Evolutionary conservation across 2,113 vertebrate species (phyloP), one percentile per base, ranked within the genome.

Genomic region (Semicossyphus pulcher): DNA sequence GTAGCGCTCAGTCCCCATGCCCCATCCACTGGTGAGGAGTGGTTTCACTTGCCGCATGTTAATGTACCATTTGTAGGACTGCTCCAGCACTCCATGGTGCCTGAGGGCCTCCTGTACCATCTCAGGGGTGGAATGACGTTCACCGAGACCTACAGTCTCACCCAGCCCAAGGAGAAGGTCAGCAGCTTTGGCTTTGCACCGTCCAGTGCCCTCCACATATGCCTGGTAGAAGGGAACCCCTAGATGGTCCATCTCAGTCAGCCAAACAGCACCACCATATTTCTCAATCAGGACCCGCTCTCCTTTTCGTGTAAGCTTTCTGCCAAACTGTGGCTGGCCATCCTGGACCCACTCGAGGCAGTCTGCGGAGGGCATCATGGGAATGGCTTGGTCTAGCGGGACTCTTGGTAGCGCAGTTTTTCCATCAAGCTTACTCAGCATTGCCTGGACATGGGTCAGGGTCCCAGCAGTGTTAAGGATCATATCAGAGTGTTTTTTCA

Each of bases 221-320:
- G 94, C 92, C 73, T 95, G 94, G 64, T 95, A 95, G 86, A 95
- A 95, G 5, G 94, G 92, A 58, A 95, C 94, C 3, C 87, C 90
- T 1, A 95, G 85, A 69, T 95, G 94, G 63, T 95, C 93, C 94
- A 95, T 94, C 76, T 95, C 93, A 2, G 92, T 94, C 54, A 95
- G 71, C 94, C 94, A 95, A 65, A 95, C 91, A 9, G 89, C 90
- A 2, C 92, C 91, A 10, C 90, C 91, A 45, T 89, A 93, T 78
- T 90, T 92, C 60, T 94, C 79, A 1, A 94, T 94, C 72, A 95
- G 75, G 31, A 91, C 83, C 1, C 57, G 66, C 67, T 95, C 94
- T 36, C 94, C 94, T 86, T 91, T 94, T 5, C 94, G 93, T 11
- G 94, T 95, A 23, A 95, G 78, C 76, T 94, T 95, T 75, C 91